Evolutionary conservation across 2,113 vertebrate species (phyloP), one percentile per base, ranked within the genome.

Genomic region (Apodemus speciosus): DNA sequence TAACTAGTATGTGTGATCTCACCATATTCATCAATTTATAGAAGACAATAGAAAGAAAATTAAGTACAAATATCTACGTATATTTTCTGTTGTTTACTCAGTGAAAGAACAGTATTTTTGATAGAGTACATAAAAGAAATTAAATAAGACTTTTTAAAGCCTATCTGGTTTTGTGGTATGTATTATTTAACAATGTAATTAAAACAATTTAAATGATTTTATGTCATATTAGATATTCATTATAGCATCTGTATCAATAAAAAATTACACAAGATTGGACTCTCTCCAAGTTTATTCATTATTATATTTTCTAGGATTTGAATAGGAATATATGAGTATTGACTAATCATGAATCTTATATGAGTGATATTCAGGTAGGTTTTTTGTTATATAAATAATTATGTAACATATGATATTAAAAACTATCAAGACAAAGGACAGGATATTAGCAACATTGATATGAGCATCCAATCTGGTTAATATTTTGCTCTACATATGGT

Each of bases 311-410:
- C 8, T n/a, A 85, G 51, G 16, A 73, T 51, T 85, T 93, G 25
- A 89, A 87, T 91, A 85, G 71, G n/a, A 69, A 90, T 60, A 9
- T 75, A 11, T 87, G 32, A 93, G 25, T 85, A 73, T 20, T 92
- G 72, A 23, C 68, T 73, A 83, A 10, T 76, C 3, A 35, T 76
- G 2, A 89, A 4, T 1, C 14, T 85, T 75, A 89, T 13, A 9
- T 77, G 6, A 79, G 1, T 72, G 87, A 84, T 0, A 2, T 85
- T 4, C 43, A 72, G 51, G 9, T n/a, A 72, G 8, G 72, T 46
- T 60, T 87, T 91, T 88, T 58, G 21, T 68, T 40, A 85, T 25
- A 2, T 56, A 86, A 76, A 25, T 64, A 77, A 43, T 25, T 27
- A 88, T 46, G 73, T 79, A 58, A 62, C 9, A 89, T 58, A 18